Evolutionary conservation across 1,140 invertebrate species (phyloP).

Genomic region (Rhizoglyphus robini): DNA sequence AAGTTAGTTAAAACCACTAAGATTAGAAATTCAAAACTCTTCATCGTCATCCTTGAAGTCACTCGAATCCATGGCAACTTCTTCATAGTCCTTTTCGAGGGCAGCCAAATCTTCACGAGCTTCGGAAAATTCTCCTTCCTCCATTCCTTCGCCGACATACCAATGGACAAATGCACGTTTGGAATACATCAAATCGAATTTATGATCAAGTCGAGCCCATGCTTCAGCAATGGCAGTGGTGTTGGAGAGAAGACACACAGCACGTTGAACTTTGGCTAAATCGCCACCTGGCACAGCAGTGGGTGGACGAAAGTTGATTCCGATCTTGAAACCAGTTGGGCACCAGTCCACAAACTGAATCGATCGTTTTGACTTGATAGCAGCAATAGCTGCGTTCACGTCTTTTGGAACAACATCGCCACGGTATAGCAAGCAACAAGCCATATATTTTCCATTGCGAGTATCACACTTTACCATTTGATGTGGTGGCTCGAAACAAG

Average conservation of each 20-base stretch:
- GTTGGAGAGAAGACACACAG: constrained; percentile 62
- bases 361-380: constrained; percentile 61
- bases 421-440: constrained; percentile 64
- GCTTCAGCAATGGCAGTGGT: constrained; percentile 59
- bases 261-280: constrained; percentile 65
- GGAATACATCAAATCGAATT: constrained; percentile 47
- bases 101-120: constrained; percentile 54
- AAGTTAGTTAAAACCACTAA: too few relatives aligned
- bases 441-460: constrained; percentile 46
- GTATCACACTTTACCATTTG: constrained; percentile 61
- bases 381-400: constrained; percentile 66
- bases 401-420: constrained; percentile 63
- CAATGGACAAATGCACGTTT: constrained; percentile 41
- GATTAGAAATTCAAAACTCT: constrained; percentile 28
- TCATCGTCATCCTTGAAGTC: constrained; percentile 38
- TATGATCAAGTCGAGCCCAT: constrained; percentile 45
- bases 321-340: constrained; percentile 32
- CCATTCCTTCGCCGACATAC: constrained; percentile 34
- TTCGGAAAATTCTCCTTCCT: constrained; percentile 31
- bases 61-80: constrained; percentile 47
- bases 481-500: constrained; percentile 64
- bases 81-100: constrained; percentile 50
- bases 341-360: constrained; percentile 46
- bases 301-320: constrained; percentile 66
- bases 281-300: constrained; percentile 69